Conservation (phyloP, 2,113 vertebrate species). For the Eublepharis macularius region DNA sequence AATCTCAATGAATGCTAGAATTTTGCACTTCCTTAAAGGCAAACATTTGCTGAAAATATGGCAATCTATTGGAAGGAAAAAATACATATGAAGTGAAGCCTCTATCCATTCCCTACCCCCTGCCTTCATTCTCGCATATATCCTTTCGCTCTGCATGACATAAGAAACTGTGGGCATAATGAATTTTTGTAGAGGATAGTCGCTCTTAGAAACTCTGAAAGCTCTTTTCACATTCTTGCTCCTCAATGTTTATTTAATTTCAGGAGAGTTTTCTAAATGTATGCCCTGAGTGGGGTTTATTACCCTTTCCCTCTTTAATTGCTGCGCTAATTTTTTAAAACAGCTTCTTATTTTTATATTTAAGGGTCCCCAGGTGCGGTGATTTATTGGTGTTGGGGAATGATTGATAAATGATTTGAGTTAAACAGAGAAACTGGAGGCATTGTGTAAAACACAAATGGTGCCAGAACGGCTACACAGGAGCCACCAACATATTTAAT, state of each 20-base stretch:
- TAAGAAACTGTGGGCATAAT: slow-evolving; percentile 30
- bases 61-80: neutral
- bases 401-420: slow-evolving; percentile 71
- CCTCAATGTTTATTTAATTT: slow-evolving; percentile 69
- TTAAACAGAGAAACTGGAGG: slow-evolving; percentile 66
- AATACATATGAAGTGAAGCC: neutral
- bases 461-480: slow-evolving; percentile 56
- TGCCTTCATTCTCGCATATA: slow-evolving; percentile 14
- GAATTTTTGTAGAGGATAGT: slow-evolving; percentile 47
- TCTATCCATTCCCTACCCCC: neutral
- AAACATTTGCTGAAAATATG: slow-evolving; percentile 9
- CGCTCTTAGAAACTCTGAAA: slow-evolving; percentile 68
- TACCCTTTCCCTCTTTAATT: slow-evolving; percentile 76
- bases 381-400: slow-evolving; percentile 71
- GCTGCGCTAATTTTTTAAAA: slow-evolving; percentile 74
- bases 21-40: slow-evolving; percentile 13
- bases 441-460: slow-evolving; percentile 64
- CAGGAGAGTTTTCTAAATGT: slow-evolving; percentile 61
- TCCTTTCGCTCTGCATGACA: slow-evolving; percentile 28
- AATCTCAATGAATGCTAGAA: slow-evolving; percentile 26
- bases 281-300: slow-evolving; percentile 67
- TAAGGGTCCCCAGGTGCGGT: slow-evolving; percentile 70
- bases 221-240: slow-evolving; percentile 66
- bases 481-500: slow-evolving; percentile 64
- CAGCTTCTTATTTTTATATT: slow-evolving; percentile 75